Evolutionary conservation across 1,140 invertebrate genomes (phyloP).

Genomic region (Lepidurus arcticus): DNA sequence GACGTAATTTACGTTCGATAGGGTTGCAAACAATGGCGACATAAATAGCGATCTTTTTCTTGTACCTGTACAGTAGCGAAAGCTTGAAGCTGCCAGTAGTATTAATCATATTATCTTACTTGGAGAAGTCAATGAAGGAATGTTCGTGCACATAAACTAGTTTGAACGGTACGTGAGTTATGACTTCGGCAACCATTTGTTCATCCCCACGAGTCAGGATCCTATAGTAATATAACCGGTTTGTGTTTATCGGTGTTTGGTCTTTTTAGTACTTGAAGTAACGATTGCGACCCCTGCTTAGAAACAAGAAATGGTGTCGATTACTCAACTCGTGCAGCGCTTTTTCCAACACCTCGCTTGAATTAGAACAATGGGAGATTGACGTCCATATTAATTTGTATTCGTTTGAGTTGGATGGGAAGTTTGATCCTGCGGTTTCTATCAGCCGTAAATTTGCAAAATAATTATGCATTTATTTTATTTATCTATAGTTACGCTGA

Average conservation of each 20-base stretch:
- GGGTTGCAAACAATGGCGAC: constrained; percentile 29
- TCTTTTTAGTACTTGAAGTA: constrained; percentile 24
- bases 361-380: constrained; percentile 26
- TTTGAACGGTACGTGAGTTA: constrained; percentile 25
- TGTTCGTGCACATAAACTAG: constrained; percentile 29
- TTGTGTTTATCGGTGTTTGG: background rate
- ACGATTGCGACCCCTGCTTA: background rate
- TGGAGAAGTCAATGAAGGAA: constrained; percentile 28
- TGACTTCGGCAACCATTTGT: background rate
- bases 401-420: background rate
- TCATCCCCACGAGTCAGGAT: background rate
- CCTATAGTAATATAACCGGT: background rate
- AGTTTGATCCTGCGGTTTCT: background rate
- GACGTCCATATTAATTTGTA: constrained; percentile 29
- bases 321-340: constrained; percentile 30
- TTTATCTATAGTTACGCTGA: background rate
- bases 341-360: constrained; percentile 23
- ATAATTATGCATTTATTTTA: background rate
- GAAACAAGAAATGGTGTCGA: constrained; percentile 22
- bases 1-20: constrained; percentile 25
- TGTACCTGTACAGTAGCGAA: background rate
- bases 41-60: constrained; percentile 13
- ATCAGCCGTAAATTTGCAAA: background rate
- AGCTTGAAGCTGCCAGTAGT: background rate
- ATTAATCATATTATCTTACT: background rate